Conservation (phyloP, 2,797 vertebrate species). For the Choloepus didactylus region DNA sequence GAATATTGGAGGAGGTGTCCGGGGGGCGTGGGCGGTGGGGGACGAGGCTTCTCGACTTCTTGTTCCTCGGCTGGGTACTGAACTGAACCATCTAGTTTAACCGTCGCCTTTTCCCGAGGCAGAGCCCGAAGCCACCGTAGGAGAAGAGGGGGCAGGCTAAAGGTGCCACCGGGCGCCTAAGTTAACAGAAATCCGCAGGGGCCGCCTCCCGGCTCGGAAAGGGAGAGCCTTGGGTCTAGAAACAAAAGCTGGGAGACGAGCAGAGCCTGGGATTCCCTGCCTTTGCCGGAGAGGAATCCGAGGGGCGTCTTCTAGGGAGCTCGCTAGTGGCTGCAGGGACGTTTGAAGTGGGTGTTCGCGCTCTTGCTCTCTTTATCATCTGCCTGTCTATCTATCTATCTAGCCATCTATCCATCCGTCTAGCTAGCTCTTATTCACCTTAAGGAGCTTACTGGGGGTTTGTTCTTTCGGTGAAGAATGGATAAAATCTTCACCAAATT, state of each 20-base stretch:
- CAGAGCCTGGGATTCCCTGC: neutral
- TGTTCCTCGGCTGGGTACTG: neutral
- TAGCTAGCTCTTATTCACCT: neutral
- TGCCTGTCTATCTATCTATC: no score
- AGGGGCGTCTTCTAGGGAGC: neutral
- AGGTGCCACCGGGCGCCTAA: slow-evolving; percentile 6
- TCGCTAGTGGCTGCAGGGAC: neutral
- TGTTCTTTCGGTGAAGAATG: neutral
- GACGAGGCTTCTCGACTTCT: neutral
- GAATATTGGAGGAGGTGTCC: slow-evolving; percentile 21
- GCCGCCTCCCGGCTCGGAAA: neutral
- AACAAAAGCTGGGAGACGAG: neutral
- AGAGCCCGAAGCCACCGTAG: neutral
- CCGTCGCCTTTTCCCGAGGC: neutral
- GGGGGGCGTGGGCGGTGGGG: neutral
- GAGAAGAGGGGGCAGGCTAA: neutral
- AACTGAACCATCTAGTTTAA: neutral
- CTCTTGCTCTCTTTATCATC: no score
- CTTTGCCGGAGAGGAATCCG: neutral
- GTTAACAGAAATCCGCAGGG: neutral
- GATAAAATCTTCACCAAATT: neutral
- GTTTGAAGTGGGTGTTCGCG: neutral
- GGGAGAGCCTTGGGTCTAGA: neutral
- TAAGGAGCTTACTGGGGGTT: slow-evolving; percentile 9
- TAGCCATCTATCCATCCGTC: no score